A percentile compares a stretch with the other conserved stretches of the same genome.
phyloP scores from a whole-genome alignment of 2,113 vertebrate species.

The Tretioscincus oriximinensis region DNA sequence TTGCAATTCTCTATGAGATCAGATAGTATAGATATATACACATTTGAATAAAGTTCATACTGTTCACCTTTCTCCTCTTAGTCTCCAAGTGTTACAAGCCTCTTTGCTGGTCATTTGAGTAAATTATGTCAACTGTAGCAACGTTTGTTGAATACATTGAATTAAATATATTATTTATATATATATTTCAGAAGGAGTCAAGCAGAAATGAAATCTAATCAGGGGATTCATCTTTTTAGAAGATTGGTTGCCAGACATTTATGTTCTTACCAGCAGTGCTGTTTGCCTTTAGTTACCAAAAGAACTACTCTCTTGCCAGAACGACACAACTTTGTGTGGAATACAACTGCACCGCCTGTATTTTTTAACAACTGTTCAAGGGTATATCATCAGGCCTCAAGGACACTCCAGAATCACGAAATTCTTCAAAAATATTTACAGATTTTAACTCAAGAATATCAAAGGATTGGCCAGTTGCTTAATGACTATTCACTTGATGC shows the following conservation, averaged over 20 bases:
- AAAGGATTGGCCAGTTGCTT: constrained; percentile 55
- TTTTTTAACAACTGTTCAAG: constrained; percentile 46
- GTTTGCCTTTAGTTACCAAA: constrained; percentile 28
- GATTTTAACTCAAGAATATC: constrained; percentile 69
- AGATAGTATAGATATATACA: no score
- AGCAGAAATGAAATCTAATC: constrained; percentile 67
- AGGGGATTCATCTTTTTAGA: constrained; percentile 50
- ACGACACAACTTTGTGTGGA: constrained; percentile 33
- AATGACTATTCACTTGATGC: constrained; percentile 54
- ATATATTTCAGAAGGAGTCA: constrained; percentile 57
- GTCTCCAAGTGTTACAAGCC: no score
- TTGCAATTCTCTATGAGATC: no score
- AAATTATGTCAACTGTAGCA: no score
- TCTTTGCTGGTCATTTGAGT: no score
- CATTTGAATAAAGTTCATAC: no score
- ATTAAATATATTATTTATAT: background rate
- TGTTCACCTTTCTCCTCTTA: no score
- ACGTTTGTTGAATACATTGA: no score
- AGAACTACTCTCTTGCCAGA: constrained; percentile 34
- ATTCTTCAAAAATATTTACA: constrained; percentile 72
- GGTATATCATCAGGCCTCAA: constrained; percentile 57
- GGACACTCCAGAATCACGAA: constrained; percentile 66
- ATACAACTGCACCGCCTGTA: constrained; percentile 3
- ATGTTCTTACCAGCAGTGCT: constrained; percentile 17
- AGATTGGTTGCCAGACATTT: constrained; percentile 30